Evolutionary conservation across 2,113 vertebrate genomes (phyloP).

Genomic region (Pelvicachromis taeniatus): DNA sequence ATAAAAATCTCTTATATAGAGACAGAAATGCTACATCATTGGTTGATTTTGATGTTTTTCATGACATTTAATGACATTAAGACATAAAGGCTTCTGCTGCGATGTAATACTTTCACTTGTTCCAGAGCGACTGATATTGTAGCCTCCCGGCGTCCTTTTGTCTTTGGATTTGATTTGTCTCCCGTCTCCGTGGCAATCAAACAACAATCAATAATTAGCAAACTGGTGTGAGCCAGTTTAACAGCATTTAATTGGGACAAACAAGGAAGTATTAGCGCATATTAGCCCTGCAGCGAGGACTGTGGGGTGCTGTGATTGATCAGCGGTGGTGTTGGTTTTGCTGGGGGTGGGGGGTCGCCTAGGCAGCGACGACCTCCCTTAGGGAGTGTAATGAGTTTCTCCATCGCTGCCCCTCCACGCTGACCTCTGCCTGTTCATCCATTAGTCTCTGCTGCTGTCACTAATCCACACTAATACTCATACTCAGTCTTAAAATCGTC

Average conservation of each 20-base stretch:
- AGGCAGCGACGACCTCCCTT: neutral
- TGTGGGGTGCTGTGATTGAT: conserved; percentile 18
- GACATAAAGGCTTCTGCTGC: neutral
- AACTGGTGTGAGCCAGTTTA: conserved; percentile 15
- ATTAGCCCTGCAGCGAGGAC: conserved; percentile 1
- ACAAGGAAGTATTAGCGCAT: conserved; percentile 14
- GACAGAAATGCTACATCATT: neutral
- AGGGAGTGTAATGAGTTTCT: conserved; percentile 14
- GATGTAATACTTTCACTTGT: neutral
- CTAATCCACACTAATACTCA: neutral
- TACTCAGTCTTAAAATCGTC: neutral
- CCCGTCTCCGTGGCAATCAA: neutral
- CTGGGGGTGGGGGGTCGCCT: neutral
- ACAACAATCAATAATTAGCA: conserved; percentile 14
- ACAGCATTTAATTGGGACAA: conserved; percentile 14
- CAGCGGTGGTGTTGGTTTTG: neutral
- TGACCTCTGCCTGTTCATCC: neutral
- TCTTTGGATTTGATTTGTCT: neutral
- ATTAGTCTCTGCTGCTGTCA: neutral
- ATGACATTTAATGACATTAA: neutral
- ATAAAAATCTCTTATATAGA: neutral
- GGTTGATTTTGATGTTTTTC: neutral
- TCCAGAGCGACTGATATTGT: neutral
- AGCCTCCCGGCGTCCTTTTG: neutral
- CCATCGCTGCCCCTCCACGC: neutral